Evolutionary conservation across 2,113 vertebrate genomes (phyloP).

Genomic region (Myrmecobius fasciatus): DNA sequence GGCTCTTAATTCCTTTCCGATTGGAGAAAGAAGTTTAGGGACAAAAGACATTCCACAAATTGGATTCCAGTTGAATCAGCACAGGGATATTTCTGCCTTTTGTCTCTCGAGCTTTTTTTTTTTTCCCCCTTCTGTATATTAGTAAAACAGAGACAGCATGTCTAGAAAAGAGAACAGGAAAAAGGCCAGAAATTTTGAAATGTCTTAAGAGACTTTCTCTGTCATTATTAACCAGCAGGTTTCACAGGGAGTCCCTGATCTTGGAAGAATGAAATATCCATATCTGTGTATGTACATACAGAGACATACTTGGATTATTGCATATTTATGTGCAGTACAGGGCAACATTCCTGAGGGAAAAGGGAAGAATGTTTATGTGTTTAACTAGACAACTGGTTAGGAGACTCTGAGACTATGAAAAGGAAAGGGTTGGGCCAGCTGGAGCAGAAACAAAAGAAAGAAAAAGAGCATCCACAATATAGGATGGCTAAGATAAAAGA

Average conservation of each 20-base stretch:
- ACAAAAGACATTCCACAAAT: not conserved
- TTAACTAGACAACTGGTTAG: not conserved
- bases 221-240: not conserved
- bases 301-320: not conserved
- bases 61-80: not conserved
- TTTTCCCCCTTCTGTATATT: not conserved
- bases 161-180: not conserved
- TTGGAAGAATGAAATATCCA: not conserved
- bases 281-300: not conserved
- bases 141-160: not conserved
- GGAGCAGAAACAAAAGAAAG: not conserved
- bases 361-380: not conserved
- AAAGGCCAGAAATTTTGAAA: not conserved
- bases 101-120: constrained; percentile 1
- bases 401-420: not conserved
- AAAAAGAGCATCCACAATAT: not conserved
- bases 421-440: not conserved
- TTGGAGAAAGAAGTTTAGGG: not conserved
- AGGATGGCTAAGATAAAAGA: not conserved
- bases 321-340: not conserved
- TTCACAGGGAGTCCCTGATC: not conserved
- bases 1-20: not conserved
- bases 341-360: not conserved
- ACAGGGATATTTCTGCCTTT: not conserved
- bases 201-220: constrained; percentile 4